Percentiles rank a stretch among this genome's conserved stretches.
These are phyloP conservation scores for Troides oblongomaculatus DNA, from an alignment of 2,888 invertebrate species.

Conservation along the genomic window DNA sequence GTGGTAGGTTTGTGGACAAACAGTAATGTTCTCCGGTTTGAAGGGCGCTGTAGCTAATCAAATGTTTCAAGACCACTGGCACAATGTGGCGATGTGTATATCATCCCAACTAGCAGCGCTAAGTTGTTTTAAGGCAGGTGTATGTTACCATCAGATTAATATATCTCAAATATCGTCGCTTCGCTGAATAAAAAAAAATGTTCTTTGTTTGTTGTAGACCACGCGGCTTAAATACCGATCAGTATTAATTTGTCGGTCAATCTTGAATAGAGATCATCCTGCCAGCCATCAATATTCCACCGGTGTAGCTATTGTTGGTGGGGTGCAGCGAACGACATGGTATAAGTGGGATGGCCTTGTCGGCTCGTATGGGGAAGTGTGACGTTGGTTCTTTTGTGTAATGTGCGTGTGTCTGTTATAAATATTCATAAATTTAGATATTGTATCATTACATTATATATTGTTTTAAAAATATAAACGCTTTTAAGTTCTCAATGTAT, in stretches of 20 bases:
- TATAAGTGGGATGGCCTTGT: constrained; percentile 17
- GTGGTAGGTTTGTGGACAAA: no score
- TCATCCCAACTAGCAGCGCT: no score
- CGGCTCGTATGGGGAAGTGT: constrained; percentile 20
- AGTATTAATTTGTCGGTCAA: constrained; percentile 16
- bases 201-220: background rate
- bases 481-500: no score
- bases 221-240: constrained; percentile 6
- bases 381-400: constrained; percentile 15
- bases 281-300: constrained; percentile 23
- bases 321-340: constrained; percentile 16
- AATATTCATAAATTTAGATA: background rate
- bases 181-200: no score
- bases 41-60: no score
- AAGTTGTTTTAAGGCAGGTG: no score
- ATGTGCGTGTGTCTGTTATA: background rate
- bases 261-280: constrained; percentile 20
- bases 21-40: no score
- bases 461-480: background rate
- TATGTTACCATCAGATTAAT: no score
- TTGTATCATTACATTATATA: background rate
- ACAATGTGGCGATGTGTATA: no score
- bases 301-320: constrained; percentile 14
- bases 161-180: no score
- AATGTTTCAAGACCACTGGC: no score